phyloP scores from a whole-genome alignment of 2,113 vertebrate genomes.

The Paratilapia polleni region DNA sequence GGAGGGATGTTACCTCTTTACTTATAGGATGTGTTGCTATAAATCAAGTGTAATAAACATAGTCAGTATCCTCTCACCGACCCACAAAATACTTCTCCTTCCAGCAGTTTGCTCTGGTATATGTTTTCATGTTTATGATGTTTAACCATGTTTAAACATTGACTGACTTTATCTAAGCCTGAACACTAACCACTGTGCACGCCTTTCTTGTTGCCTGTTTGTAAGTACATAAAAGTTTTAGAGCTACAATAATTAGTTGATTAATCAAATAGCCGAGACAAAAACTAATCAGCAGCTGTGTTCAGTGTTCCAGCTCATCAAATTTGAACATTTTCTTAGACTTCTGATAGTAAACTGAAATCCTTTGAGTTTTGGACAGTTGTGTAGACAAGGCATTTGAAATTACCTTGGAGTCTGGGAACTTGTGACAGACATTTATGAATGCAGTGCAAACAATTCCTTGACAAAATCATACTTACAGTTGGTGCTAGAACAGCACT shows the following conservation, averaged over 20 bases:
- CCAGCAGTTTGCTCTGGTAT: conserved; percentile 29
- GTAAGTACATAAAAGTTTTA: not conserved
- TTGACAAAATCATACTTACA: too few relatives aligned
- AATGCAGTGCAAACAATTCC: not conserved
- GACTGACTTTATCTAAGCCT: not conserved
- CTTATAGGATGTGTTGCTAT: conserved; percentile 9
- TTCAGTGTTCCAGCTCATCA: not conserved
- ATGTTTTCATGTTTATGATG: conserved; percentile 3
- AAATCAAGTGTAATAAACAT: conserved; percentile 50
- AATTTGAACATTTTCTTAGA: not conserved
- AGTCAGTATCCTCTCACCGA: not conserved
- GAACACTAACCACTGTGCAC: conserved; percentile 13
- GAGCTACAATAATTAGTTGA: not conserved
- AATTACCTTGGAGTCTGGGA: not conserved
- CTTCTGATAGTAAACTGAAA: not conserved
- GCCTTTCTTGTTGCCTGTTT: conserved; percentile 7
- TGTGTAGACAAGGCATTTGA: not conserved
- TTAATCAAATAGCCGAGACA: not conserved
- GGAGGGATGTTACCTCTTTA: conserved; percentile 20
- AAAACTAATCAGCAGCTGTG: not conserved
- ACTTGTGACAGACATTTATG: not conserved
- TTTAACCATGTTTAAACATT: conserved; percentile 31
- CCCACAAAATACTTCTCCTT: conserved; percentile 1
- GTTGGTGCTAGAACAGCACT: too few relatives aligned
- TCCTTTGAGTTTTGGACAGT: not conserved